phyloP scores from a whole-genome alignment of 2,113 vertebrate species.

The Podarcis muralis region DNA sequence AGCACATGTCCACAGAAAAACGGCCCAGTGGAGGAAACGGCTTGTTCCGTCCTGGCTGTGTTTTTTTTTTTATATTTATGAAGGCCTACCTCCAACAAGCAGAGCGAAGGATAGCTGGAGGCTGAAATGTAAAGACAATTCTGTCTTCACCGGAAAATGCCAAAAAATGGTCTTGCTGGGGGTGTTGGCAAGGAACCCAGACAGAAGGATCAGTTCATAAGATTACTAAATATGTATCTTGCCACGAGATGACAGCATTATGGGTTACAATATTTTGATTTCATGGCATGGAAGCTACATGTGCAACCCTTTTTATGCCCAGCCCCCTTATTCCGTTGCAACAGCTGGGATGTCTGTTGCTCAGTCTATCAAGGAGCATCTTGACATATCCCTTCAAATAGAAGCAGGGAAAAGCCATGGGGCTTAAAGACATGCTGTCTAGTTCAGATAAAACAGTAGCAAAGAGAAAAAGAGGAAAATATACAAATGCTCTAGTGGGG shows the following conservation, averaged over 20 bases:
- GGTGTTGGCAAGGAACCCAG: background rate
- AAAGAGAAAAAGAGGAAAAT: background rate
- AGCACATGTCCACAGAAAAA: background rate
- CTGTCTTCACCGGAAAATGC: background rate
- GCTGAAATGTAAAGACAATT: background rate
- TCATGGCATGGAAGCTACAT: background rate
- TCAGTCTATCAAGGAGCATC: conserved; percentile 7
- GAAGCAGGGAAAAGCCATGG: conserved; percentile 1
- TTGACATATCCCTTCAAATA: conserved; percentile 9
- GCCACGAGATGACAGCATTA: background rate
- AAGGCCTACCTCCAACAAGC: background rate
- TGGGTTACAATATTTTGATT: background rate
- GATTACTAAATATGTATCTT: background rate
- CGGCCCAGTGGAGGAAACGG: background rate
- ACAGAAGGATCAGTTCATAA: background rate
- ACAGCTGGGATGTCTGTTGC: conserved; percentile 8
- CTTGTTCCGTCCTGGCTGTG: background rate
- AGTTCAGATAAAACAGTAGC: background rate
- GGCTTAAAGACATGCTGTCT: conserved; percentile 17
- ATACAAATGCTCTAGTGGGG: background rate
- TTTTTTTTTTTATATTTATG: background rate
- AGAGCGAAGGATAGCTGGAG: background rate
- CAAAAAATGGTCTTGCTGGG: background rate
- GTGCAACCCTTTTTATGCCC: background rate
- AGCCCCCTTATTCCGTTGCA: background rate